These are phyloP conservation scores for Diorhabda elongata DNA, from an alignment of 1,140 invertebrate genomes.

Conservation along the genomic window DNA sequence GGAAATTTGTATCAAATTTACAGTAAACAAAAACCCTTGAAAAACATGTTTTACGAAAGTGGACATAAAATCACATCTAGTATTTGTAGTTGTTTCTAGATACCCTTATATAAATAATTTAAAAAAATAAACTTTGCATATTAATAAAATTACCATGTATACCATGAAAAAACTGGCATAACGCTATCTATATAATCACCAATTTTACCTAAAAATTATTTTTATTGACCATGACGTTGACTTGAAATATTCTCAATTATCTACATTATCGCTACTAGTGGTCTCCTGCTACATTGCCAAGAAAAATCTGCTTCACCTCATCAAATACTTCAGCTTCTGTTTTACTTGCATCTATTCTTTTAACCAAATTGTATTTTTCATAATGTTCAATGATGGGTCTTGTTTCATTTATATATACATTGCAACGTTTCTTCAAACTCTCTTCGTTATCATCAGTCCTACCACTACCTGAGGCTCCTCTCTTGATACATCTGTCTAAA, in stretches of 20 bases:
- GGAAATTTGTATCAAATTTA: too few relatives aligned
- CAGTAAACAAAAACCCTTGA: too few relatives aligned
- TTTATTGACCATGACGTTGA: background rate
- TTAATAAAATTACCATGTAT: too few relatives aligned
- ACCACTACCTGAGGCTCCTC: conserved; percentile 85
- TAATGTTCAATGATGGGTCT: conserved; percentile 93
- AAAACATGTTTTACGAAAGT: too few relatives aligned
- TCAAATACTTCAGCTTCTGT: conserved; percentile 62
- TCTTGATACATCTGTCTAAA: conserved; percentile 74
- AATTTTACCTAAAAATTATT: background rate
- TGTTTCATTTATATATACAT: conserved; percentile 86
- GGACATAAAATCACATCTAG: too few relatives aligned
- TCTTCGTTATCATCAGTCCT: conserved; percentile 93
- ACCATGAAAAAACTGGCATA: too few relatives aligned
- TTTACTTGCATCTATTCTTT: conserved; percentile 70
- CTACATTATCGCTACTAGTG: conserved; percentile 1
- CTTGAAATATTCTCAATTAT: too few relatives aligned
- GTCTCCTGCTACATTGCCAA: conserved; percentile 21
- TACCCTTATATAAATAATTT: too few relatives aligned
- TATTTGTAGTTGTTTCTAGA: too few relatives aligned
- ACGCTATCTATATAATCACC: background rate
- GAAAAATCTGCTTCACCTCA: conserved; percentile 37
- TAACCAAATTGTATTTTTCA: conserved; percentile 66
- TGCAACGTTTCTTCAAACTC: conserved; percentile 84
- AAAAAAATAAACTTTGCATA: too few relatives aligned